phyloP scores from a whole-genome alignment of 2,888 invertebrate genomes.

The Eugnorisma glareosa region DNA sequence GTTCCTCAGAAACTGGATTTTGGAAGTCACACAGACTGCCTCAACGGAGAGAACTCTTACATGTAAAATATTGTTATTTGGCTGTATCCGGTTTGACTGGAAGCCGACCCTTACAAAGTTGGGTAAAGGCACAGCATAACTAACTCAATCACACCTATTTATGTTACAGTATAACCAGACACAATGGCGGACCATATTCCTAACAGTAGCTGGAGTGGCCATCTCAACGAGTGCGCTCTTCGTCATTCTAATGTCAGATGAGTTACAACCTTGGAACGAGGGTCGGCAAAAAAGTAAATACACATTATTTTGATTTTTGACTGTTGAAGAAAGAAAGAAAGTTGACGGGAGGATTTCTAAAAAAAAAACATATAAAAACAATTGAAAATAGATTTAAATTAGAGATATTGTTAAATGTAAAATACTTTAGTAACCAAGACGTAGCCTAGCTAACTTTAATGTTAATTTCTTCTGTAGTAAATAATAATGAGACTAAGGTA shows the following conservation, averaged over 20 bases:
- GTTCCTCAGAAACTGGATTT: not conserved
- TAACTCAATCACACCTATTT: slow-evolving; percentile 8
- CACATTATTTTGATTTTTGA: too few species aligned
- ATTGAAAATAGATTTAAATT: too few species aligned
- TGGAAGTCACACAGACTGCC: not conserved
- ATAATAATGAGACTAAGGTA: not conserved
- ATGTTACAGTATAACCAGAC: slow-evolving; percentile 72
- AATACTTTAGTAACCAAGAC: not conserved
- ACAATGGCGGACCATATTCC: slow-evolving; percentile 93
- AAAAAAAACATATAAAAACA: too few species aligned
- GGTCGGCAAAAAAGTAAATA: slow-evolving; percentile 51
- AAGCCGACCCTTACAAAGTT: not conserved
- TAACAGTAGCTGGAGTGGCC: slow-evolving; percentile 91
- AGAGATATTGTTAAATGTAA: too few species aligned
- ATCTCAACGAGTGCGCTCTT: slow-evolving; percentile 92
- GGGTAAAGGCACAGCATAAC: not conserved
- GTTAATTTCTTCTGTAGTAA: not conserved
- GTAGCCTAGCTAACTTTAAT: not conserved
- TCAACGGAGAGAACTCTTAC: not conserved
- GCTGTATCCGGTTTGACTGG: not conserved
- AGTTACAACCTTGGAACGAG: slow-evolving; percentile 93
- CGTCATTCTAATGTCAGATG: slow-evolving; percentile 91
- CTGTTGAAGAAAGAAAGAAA: too few species aligned
- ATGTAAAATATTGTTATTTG: not conserved
- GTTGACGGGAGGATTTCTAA: too few species aligned